Conservation (phyloP, 2,113 vertebrate genomes). For the Potamarius usumacintae region DNA sequence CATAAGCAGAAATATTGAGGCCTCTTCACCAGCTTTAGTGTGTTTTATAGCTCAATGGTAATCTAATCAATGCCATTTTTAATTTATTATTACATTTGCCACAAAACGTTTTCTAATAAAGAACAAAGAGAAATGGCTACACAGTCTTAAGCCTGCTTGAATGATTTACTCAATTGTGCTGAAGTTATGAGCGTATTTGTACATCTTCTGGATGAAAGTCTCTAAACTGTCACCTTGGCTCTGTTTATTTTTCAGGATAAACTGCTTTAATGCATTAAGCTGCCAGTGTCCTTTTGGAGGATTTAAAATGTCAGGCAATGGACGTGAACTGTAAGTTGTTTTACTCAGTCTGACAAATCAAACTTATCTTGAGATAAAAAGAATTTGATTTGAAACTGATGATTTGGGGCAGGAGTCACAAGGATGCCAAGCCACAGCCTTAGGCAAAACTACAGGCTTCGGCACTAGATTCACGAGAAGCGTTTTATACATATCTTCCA, state of each 20-base stretch:
- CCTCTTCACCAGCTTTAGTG: neutral
- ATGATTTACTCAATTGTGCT: conserved; percentile 17
- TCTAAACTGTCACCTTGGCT: conserved; percentile 30
- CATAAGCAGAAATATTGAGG: neutral
- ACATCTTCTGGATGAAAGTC: too few species aligned
- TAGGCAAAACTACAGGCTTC: neutral
- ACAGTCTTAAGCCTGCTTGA: neutral
- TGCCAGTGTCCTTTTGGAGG: conserved; percentile 98
- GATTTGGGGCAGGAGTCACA: neutral
- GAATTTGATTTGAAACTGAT: neutral
- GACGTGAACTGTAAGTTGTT: conserved; percentile 96
- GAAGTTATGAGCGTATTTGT: neutral
- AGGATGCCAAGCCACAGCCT: neutral
- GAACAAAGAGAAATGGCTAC: neutral
- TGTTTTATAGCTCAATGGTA: neutral
- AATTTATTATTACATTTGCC: neutral
- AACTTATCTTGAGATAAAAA: neutral
- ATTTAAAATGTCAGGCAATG: conserved; percentile 99
- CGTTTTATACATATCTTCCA: neutral
- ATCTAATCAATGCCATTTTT: neutral
- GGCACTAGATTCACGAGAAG: neutral
- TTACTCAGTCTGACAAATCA: neutral
- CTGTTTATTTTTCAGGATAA: conserved; percentile 85
- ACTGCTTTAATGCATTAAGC: conserved; percentile 98
- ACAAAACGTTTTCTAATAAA: neutral